These are phyloP conservation scores for Sebastes fasciatus DNA, from an alignment of 2,113 vertebrate genomes.

Conservation along the genomic window DNA sequence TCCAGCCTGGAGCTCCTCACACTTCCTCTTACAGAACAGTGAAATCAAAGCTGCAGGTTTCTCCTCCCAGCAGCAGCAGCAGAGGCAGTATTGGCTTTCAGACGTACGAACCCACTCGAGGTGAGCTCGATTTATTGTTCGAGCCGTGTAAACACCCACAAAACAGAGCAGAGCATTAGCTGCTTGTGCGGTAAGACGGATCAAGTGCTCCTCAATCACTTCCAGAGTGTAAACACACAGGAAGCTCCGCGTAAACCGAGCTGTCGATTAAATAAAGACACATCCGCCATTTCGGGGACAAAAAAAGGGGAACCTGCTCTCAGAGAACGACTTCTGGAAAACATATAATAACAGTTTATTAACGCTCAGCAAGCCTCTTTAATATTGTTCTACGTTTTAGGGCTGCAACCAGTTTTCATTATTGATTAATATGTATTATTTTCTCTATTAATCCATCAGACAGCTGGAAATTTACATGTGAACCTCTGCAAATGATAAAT, in stretches of 20 bases:
- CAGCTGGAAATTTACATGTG: background rate
- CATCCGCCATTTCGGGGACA: background rate
- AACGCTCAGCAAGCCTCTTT: background rate
- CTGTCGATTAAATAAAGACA: conserved; percentile 40
- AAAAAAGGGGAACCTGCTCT: background rate
- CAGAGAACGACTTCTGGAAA: background rate
- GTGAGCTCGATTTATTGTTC: conserved; percentile 36
- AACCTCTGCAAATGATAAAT: too few relatives aligned
- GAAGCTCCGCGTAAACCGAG: conserved; percentile 8
- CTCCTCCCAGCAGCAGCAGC: conserved; percentile 11
- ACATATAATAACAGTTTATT: background rate
- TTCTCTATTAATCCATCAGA: background rate
- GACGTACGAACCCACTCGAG: conserved; percentile 18
- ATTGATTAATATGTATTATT: background rate
- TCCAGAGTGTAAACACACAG: conserved; percentile 20
- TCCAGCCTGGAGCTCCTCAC: conserved; percentile 3
- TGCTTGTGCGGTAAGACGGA: background rate
- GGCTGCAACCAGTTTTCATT: background rate
- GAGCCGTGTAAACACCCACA: background rate
- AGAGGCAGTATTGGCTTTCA: conserved; percentile 27
- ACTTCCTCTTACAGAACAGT: conserved; percentile 13
- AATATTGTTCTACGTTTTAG: background rate
- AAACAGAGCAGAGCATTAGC: background rate
- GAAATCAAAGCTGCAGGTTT: conserved; percentile 54
- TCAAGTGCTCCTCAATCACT: conserved; percentile 18